These are phyloP conservation scores for Lottia scabra DNA, from an alignment of 2,888 invertebrate genomes.

Conservation along the genomic window DNA sequence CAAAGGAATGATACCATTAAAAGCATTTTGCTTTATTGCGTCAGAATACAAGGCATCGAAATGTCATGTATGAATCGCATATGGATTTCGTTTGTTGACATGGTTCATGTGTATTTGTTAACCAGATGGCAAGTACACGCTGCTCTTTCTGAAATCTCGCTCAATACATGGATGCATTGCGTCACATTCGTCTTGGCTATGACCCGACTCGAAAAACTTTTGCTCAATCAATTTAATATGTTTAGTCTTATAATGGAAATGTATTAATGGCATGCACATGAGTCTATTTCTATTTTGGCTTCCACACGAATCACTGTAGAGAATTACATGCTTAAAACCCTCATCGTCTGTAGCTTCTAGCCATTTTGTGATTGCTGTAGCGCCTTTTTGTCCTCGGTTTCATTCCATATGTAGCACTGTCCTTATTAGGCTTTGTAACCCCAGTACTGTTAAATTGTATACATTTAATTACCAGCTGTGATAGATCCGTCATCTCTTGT, in stretches of 20 bases:
- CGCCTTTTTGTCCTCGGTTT: background rate
- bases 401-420: background rate
- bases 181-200: background rate
- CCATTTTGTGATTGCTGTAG: background rate
- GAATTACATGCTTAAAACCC: background rate
- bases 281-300: background rate
- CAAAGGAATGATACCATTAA: background rate
- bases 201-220: background rate
- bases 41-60: background rate
- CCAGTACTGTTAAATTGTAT: background rate
- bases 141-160: background rate
- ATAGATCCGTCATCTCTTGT: background rate
- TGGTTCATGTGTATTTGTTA: background rate
- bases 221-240: background rate
- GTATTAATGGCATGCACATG: background rate
- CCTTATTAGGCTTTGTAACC: background rate
- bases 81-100: background rate
- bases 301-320: background rate
- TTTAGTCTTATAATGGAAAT: background rate
- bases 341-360: background rate
- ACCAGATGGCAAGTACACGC: background rate
- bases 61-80: background rate
- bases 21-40: background rate
- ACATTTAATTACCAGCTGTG: background rate
- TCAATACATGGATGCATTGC: background rate